Conservation (phyloP, 2,113 vertebrate genomes). For the Pipa parva region DNA sequence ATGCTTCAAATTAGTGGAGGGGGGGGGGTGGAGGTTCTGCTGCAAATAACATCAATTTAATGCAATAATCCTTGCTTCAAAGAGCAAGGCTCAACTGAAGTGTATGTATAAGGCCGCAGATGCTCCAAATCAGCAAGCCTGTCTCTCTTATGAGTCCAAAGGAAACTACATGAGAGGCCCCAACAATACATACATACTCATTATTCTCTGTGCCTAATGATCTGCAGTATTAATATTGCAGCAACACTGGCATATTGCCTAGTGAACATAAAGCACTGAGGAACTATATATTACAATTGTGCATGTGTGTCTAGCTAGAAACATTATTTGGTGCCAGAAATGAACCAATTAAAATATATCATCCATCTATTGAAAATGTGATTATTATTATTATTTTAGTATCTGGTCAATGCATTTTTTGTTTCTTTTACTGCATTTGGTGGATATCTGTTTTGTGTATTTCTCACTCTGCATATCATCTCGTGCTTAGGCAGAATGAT, state of each 20-base stretch:
- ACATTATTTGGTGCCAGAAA: no score
- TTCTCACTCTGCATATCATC: no score
- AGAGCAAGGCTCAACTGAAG: conserved; percentile 36
- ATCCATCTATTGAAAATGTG: no score
- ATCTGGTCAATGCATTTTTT: no score
- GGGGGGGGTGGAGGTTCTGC: conserved; percentile 29
- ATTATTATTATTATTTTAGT: no score
- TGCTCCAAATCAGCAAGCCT: conserved; percentile 22
- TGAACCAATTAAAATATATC: no score
- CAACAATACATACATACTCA: not conserved
- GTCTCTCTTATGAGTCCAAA: not conserved
- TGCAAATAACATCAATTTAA: conserved; percentile 40
- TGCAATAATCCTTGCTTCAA: conserved; percentile 40
- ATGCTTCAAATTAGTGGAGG: conserved; percentile 32
- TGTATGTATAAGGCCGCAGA: conserved; percentile 39
- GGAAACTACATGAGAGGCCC: conserved; percentile 9
- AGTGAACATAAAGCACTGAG: not conserved
- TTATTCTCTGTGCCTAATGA: not conserved
- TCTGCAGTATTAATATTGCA: not conserved
- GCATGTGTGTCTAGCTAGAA: no score
- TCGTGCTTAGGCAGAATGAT: no score
- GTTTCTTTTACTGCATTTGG: no score
- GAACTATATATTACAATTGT: not conserved
- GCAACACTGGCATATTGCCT: not conserved
- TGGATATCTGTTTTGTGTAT: no score